Evolutionary conservation across 1,140 invertebrate genomes (phyloP), one percentile per base, ranked within the genome.

Genomic region (Drosophila lini): DNA sequence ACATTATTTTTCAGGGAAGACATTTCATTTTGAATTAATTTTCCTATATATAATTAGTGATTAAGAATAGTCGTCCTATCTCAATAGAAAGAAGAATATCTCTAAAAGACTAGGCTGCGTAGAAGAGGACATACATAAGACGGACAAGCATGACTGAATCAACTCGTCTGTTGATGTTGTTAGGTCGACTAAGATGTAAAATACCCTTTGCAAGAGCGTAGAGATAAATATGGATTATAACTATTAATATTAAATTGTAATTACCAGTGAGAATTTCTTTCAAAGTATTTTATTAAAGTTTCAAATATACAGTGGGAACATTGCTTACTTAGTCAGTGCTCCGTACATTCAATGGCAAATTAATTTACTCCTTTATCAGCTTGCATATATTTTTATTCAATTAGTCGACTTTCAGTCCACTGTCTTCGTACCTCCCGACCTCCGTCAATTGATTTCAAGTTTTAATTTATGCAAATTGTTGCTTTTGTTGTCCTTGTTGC

Each of bases 391-490:
- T 68, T 57, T 40, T 19, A 10, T 32, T 25, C 64, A 38, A 69
- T 34, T 56, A 47, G 38, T 40, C 34, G 25, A 31, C 16, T 28
- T 69, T 19, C 19, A 31, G 16, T 53, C 78, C 78, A 80, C 52
- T 55, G 79, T 74, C 11, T n/a, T 34, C 5, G n/a, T 61, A 7
- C 38, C 28, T 13, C 38, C 67, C 47, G 56, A 58, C 61, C 74
- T 25, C 36, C 19, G 50, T 75, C 70, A 69, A 44, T 78, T 78
- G 77, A 86, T 80, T 80, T 85, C 70, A 91, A 91, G 78, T 91
- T 90, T 90, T 91, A 90, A 90, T 90, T 88, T 91, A 90, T 90
- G 88, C 82, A 90, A 90, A 90, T 90, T 91, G 82, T 90, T 91
- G 80, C 74, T 83, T 90, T 90, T 81, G 79, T 68, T 84, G 62